A percentile compares a stretch with the other conserved stretches of the same genome.
phyloP scores from a whole-genome alignment of 2,113 vertebrate species.

The Scophthalmus maximus region DNA sequence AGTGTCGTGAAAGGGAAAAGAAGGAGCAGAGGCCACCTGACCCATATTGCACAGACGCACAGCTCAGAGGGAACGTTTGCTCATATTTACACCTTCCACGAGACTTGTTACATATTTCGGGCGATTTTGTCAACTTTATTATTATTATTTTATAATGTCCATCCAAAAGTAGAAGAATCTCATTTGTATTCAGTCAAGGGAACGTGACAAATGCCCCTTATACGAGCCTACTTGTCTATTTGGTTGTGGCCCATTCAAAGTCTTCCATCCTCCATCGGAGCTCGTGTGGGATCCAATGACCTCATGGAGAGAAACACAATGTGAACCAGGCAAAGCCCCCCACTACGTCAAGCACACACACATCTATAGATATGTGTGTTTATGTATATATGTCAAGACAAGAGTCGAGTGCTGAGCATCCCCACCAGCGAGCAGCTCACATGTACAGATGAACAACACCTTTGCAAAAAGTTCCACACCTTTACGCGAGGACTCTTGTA shows the following conservation, averaged over 20 bases:
- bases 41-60: slow-evolving; percentile 23
- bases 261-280: slow-evolving; percentile 18
- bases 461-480: slow-evolving; percentile 52
- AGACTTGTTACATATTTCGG: slow-evolving; percentile 3
- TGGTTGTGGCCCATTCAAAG: background rate
- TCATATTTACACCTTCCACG: slow-evolving; percentile 15
- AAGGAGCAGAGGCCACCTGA: slow-evolving; percentile 31
- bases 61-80: slow-evolving; percentile 32
- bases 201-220: slow-evolving; percentile 18
- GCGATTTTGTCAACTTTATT: too few species aligned
- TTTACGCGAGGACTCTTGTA: slow-evolving; percentile 46
- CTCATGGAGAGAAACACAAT: slow-evolving; percentile 29
- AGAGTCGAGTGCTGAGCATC: slow-evolving; percentile 62
- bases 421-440: slow-evolving; percentile 62
- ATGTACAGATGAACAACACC: slow-evolving; percentile 73
- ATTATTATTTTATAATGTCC: background rate
- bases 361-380: slow-evolving; percentile 10
- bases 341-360: slow-evolving; percentile 44
- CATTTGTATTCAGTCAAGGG: background rate
- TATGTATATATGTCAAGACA: slow-evolving; percentile 38
- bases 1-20: background rate
- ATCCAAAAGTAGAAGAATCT: slow-evolving; percentile 12
- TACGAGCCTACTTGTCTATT: background rate
- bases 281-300: slow-evolving; percentile 31
- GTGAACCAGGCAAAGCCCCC: slow-evolving; percentile 22